Percentiles rank a stretch among this genome's conserved stretches.
Conservation (phyloP, 2,888 invertebrate species). For the Dasypolia templi region DNA sequence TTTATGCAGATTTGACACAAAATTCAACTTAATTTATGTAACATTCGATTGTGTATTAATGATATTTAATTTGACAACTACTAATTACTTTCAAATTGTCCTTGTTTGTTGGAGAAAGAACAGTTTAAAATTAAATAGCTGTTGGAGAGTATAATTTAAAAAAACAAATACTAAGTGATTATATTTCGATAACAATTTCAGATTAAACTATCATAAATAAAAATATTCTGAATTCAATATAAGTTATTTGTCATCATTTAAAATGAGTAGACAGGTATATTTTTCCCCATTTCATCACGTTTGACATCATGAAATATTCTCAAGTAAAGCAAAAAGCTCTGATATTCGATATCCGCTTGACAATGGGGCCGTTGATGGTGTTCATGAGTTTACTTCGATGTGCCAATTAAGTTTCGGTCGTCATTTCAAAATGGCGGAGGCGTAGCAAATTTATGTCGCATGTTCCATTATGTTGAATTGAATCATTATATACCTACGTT, state of each 20-base stretch:
- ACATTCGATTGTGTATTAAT: constrained; percentile 26
- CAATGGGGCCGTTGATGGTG: constrained; percentile 51
- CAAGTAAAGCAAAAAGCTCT: constrained; percentile 10
- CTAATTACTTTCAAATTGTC: constrained; percentile 20
- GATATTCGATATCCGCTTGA: constrained; percentile 43
- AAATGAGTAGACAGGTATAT: constrained; percentile 13
- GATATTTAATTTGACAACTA: constrained; percentile 9
- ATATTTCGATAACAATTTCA: background rate
- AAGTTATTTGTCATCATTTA: constrained; percentile 12
- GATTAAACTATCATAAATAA: background rate
- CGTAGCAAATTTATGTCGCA: constrained; percentile 24
- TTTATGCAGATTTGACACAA: constrained; percentile 13
- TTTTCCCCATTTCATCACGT: constrained; percentile 34
- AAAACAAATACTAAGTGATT: no score
- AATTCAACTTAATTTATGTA: constrained; percentile 13
- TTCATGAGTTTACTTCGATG: constrained; percentile 53
- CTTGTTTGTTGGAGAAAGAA: background rate
- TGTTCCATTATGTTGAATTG: background rate
- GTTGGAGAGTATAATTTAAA: no score
- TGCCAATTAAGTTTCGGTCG: constrained; percentile 52
- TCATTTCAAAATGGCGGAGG: constrained; percentile 28
- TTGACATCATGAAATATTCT: constrained; percentile 22
- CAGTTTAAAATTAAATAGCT: background rate
- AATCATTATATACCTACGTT: background rate
- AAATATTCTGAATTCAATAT: background rate